These are phyloP conservation scores for Anticlea derivata DNA, from an alignment of 2,888 invertebrate species.

Conservation along the genomic window DNA sequence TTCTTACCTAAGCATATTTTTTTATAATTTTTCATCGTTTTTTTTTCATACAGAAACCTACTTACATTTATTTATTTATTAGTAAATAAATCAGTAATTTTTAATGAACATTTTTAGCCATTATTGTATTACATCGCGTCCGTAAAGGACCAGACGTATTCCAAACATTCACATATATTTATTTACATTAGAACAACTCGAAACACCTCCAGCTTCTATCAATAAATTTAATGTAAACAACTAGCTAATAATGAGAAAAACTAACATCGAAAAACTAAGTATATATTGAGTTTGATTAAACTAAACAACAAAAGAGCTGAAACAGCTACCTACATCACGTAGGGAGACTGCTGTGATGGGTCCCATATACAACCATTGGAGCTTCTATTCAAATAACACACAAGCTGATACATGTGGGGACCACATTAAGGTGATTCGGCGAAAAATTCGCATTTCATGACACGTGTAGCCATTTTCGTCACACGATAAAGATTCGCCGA, in stretches of 20 bases:
- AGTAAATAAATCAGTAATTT: slow-evolving; percentile 42
- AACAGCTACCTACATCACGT: slow-evolving; percentile 39
- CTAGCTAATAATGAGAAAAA: slow-evolving; percentile 65
- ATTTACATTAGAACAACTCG: slow-evolving; percentile 17
- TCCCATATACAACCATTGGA: slow-evolving; percentile 2
- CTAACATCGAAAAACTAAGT: slow-evolving; percentile 72
- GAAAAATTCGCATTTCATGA: no score
- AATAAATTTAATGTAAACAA: slow-evolving; percentile 54
- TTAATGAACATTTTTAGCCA: slow-evolving; percentile 39
- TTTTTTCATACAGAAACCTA: slow-evolving; percentile 47
- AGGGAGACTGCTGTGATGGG: slow-evolving; percentile 2
- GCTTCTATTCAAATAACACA: no score
- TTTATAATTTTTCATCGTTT: slow-evolving; percentile 43
- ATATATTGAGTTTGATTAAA: slow-evolving; percentile 49
- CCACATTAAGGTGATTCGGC: no score
- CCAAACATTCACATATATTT: slow-evolving; percentile 23
- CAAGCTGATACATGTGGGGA: no score
- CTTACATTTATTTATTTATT: slow-evolving; percentile 40
- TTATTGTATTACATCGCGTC: slow-evolving; percentile 29
- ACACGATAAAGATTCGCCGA: no score
- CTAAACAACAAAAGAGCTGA: slow-evolving; percentile 38
- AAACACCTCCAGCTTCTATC: slow-evolving; percentile 44
- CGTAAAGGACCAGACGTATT: slow-evolving; percentile 13
- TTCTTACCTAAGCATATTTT: slow-evolving; percentile 44
- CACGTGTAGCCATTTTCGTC: no score